Conservation (phyloP, 2,888 invertebrate species). For the Clunio marinus region DNA sequence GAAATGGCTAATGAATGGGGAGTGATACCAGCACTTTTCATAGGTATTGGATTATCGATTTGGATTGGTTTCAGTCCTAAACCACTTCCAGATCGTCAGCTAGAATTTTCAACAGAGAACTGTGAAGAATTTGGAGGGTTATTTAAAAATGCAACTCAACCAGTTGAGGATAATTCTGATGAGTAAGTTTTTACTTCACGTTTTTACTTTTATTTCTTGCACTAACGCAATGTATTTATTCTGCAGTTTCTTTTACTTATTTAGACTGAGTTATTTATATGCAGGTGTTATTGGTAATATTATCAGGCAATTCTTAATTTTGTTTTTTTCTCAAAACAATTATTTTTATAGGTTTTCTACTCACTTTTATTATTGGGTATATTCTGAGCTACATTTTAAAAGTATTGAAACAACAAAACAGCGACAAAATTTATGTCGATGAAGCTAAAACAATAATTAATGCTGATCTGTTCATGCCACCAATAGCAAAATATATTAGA, state of each 20-base stretch:
- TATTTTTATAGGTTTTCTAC: neutral
- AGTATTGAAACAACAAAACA: neutral
- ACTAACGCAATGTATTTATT: no score
- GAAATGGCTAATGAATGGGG: slow-evolving; percentile 73
- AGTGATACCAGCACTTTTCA: slow-evolving; percentile 60
- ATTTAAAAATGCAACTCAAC: neutral
- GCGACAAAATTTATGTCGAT: neutral
- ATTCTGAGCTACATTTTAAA: neutral
- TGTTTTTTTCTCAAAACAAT: no score
- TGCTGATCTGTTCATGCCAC: neutral
- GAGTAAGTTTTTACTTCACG: no score
- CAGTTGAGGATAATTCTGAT: neutral
- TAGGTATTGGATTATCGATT: slow-evolving; percentile 64
- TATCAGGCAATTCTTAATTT: no score
- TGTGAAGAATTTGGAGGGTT: slow-evolving; percentile 49
- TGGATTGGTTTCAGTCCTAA: slow-evolving; percentile 79
- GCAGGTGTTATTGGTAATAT: no score
- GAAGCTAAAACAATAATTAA: neutral
- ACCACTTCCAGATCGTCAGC: slow-evolving; percentile 57
- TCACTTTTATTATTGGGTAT: neutral
- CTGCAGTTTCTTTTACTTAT: neutral
- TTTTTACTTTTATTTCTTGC: no score
- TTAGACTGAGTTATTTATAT: neutral
- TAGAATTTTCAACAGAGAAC: slow-evolving; percentile 59
- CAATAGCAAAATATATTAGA: neutral